Evolutionary conservation across 2,797 vertebrate species (phyloP).

Genomic region (Erethizon dorsatum): DNA sequence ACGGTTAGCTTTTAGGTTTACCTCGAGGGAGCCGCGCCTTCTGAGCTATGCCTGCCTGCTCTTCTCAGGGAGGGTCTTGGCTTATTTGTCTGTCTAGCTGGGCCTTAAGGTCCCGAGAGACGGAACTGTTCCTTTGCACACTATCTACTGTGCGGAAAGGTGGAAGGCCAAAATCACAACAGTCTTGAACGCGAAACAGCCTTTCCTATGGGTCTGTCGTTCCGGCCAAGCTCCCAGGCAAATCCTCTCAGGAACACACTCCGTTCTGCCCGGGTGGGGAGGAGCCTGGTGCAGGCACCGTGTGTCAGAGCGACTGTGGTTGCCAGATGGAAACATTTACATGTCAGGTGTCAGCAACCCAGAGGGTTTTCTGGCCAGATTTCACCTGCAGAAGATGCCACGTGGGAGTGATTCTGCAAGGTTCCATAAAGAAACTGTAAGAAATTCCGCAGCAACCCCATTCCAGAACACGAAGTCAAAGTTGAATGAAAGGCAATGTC

Average conservation of each 20-base stretch:
- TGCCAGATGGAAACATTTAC: conserved; percentile 68
- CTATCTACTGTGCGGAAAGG: neutral
- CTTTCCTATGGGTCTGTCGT: neutral
- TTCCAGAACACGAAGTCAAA: conserved; percentile 24
- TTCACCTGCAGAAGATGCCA: neutral
- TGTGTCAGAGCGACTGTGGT: conserved; percentile 64
- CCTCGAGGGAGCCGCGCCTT: neutral
- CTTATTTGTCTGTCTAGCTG: conserved; percentile 1
- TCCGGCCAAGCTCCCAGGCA: neutral
- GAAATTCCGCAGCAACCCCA: neutral
- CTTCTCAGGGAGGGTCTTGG: neutral
- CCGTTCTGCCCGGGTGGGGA: conserved; percentile 71
- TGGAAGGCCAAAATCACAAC: conserved; percentile 14
- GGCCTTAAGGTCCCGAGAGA: conserved; percentile 20
- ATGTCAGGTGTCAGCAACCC: conserved; percentile 52
- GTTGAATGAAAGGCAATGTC: neutral
- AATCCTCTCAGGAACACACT: neutral
- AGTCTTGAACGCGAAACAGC: neutral
- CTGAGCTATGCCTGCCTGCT: neutral
- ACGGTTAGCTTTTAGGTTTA: neutral
- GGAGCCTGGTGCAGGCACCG: conserved; percentile 41
- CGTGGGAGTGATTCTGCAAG: neutral
- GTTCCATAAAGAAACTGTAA: neutral
- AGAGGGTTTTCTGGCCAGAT: neutral
- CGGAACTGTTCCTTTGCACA: conserved; percentile 1